Base-by-base conservation (phyloP, 1,140 invertebrate genomes). In the Bicyclus anynana region DNA sequence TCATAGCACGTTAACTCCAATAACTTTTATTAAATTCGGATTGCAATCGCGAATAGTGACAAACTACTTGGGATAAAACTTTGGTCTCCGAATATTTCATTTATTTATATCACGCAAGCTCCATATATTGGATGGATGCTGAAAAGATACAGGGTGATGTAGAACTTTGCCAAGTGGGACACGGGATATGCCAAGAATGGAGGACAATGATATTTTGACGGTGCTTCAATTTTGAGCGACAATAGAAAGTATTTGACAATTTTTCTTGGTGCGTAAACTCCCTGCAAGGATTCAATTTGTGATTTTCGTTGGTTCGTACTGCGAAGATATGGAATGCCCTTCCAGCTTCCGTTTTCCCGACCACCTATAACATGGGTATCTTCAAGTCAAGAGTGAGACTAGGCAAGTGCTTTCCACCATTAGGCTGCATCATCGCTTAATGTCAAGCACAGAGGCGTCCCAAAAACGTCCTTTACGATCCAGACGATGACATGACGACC, bases 101-200 rank as follows among this genome's bases (percentile, higher is more conserved):
- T 17, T 17, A 14, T 5, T 40, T 40, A 17, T 40, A 1, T 40
- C 37, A 17, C 17, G 17, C 13, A 26, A 40, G 33, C 47, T 48
- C 23, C 12, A 56, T 49, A 40, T 40, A 50, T 26, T 42, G 16
- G 20, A 38, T 27, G 35, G 26, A 29, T 29, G 21, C 37, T 21
- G 48, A 56, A 49, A 56, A 49, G 33, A 29, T 46, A 49, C 18
- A 38, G n/a, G 35, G 16, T 18, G 37, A 1, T 5, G 37, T 48
- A 40, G 16, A 49, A 50, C 21, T 13, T 18, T 56, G 54, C 54
- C 54, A 56, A 56, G 46, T 56, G 21, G 54, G 33, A 46, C 54
- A 27, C 29, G 21, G 33, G n/a, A 18, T 47, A 40, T 50, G 54
- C 54, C 54, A 56, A 56, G 44, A 40, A 26, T 23, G n/a, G 23